Conservation (phyloP, 2,797 vertebrate species). For the Acridotheres tristis region DNA sequence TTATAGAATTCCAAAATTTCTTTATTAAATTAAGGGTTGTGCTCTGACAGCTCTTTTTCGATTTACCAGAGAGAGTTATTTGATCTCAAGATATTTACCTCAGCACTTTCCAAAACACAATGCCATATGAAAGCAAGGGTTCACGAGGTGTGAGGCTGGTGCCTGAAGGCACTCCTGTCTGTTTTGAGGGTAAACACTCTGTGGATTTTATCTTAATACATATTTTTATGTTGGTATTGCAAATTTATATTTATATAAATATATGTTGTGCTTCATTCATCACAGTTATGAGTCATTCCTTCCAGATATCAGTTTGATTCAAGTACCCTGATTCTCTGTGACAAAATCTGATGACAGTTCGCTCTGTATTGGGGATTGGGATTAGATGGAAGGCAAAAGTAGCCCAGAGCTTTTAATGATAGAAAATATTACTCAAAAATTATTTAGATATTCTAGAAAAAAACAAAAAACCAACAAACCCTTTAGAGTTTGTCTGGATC, state of each 20-base stretch:
- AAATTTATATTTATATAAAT: neutral
- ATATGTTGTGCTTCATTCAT: neutral
- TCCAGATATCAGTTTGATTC: neutral
- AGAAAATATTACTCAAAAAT: neutral
- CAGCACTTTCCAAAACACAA: conserved; percentile 9
- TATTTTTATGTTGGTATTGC: neutral
- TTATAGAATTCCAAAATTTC: neutral
- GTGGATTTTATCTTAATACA: neutral
- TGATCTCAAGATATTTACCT: neutral
- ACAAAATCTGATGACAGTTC: neutral
- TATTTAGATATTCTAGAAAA: neutral
- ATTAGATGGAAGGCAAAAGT: neutral
- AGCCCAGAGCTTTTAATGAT: neutral
- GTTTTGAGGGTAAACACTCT: neutral
- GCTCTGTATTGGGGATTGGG: neutral
- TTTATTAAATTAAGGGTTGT: neutral
- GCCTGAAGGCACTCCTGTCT: neutral
- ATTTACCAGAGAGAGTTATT: neutral
- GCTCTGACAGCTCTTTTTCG: neutral
- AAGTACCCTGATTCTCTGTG: neutral
- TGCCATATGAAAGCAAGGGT: neutral
- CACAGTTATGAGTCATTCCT: neutral
- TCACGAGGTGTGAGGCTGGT: neutral
- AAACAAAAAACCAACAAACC: neutral
- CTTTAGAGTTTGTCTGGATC: neutral